These are phyloP conservation scores for Cheilosia grossa DNA, from an alignment of 2,888 invertebrate genomes.

Conservation along the genomic window DNA sequence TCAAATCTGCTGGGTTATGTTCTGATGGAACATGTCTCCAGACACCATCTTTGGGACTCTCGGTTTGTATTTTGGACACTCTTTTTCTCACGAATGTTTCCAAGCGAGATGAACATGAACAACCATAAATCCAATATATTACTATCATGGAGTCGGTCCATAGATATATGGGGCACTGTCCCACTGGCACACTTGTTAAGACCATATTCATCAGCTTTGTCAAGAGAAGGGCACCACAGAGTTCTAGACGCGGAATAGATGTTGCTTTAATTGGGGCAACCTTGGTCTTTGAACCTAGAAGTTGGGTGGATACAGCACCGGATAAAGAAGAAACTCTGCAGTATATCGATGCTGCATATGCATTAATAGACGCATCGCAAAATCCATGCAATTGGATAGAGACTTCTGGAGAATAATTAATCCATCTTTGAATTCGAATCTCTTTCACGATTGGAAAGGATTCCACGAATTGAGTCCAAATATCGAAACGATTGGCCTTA, in stretches of 20 bases:
- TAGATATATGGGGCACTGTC: neutral
- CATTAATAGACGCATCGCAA: slow-evolving; percentile 58
- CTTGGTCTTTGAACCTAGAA: slow-evolving; percentile 31
- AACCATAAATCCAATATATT: neutral
- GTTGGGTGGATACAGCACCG: neutral
- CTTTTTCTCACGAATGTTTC: slow-evolving; percentile 14
- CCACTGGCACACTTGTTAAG: neutral
- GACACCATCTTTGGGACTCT: neutral
- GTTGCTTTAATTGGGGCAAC: slow-evolving; percentile 51
- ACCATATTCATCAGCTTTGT: slow-evolving; percentile 14
- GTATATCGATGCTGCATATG: slow-evolving; percentile 47
- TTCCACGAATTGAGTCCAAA: slow-evolving; percentile 4
- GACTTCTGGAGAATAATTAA: neutral
- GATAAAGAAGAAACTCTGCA: neutral
- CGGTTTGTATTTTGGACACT: slow-evolving; percentile 13
- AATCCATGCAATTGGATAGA: slow-evolving; percentile 59
- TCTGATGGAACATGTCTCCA: slow-evolving; percentile 64
- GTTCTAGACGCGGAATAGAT: slow-evolving; percentile 53
- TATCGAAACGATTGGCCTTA: neutral
- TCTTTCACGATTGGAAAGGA: slow-evolving; percentile 10
- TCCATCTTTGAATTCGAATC: neutral
- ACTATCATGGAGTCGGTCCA: slow-evolving; percentile 17
- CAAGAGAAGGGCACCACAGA: slow-evolving; percentile 53
- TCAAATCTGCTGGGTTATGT: slow-evolving; percentile 61
- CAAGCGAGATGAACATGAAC: slow-evolving; percentile 5